Conservation (phyloP, 2,113 vertebrate genomes). For the Albula goreensis region DNA sequence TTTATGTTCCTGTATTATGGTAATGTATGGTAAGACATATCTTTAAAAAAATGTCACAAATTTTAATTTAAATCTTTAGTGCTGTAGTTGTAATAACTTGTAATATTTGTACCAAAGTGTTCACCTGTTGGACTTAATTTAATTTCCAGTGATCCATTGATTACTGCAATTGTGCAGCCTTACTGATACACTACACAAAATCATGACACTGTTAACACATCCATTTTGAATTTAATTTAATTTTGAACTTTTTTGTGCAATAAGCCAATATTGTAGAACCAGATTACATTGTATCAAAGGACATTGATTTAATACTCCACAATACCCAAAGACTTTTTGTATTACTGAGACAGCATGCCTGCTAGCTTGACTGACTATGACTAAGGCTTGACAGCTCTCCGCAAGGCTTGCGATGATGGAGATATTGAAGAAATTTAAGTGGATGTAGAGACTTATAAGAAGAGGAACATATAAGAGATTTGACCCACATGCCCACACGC, state of each 20-base stretch:
- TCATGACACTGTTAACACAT: too few relatives aligned
- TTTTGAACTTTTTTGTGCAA: not conserved
- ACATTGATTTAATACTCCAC: not conserved
- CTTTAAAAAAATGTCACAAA: too few relatives aligned
- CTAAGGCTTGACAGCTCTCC: not conserved
- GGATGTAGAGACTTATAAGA: not conserved
- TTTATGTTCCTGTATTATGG: too few relatives aligned
- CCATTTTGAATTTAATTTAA: not conserved
- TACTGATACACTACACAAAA: too few relatives aligned
- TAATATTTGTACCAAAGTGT: too few relatives aligned
- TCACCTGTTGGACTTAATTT: too few relatives aligned
- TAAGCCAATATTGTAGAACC: not conserved
- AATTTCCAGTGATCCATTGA: too few relatives aligned
- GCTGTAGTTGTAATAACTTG: too few relatives aligned
- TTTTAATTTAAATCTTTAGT: too few relatives aligned
- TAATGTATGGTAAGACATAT: too few relatives aligned
- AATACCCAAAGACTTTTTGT: not conserved
- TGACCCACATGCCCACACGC: conserved; percentile 12
- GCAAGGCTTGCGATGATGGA: conserved; percentile 1
- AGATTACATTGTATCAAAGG: not conserved
- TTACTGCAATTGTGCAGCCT: too few relatives aligned
- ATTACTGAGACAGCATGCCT: not conserved
- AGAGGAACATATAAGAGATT: conserved; percentile 1
- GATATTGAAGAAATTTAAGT: conserved; percentile 18
- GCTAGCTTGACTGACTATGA: not conserved